Conservation (phyloP, 1,140 invertebrate species). For the Melanaphis sacchari region DNA sequence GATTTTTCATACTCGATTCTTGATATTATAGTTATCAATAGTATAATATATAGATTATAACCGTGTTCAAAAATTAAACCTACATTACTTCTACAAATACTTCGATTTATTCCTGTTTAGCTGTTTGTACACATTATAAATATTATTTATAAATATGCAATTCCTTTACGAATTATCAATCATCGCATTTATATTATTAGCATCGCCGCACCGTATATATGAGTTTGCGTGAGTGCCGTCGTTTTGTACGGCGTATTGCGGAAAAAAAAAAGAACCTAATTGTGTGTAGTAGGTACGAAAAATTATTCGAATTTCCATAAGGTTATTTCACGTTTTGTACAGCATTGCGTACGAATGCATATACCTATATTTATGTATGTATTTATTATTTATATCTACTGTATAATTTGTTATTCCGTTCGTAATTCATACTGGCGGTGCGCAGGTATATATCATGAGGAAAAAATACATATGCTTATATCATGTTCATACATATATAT, state of each 20-base stretch:
- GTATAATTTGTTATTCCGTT: slow-evolving; percentile 29
- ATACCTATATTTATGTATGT: neutral
- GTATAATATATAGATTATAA: neutral
- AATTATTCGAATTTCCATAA: neutral
- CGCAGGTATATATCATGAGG: neutral
- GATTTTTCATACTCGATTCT: neutral
- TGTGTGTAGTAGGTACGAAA: slow-evolving; percentile 13
- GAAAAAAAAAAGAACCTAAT: neutral
- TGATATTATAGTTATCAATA: neutral
- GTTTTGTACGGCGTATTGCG: neutral
- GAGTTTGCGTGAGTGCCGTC: neutral
- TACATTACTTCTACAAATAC: neutral
- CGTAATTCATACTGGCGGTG: neutral
- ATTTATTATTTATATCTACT: slow-evolving; percentile 10
- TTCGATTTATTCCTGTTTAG: neutral
- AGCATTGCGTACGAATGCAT: neutral
- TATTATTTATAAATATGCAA: neutral
- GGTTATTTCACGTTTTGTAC: slow-evolving; percentile 1
- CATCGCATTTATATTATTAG: neutral
- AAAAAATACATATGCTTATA: neutral
- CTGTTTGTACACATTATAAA: neutral
- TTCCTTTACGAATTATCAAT: neutral
- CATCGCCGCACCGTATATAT: neutral
- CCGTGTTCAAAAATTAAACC: neutral
- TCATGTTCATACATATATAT: neutral